phyloP scores from a whole-genome alignment of 2,888 invertebrate species.

The Pasiphila rectangulata region DNA sequence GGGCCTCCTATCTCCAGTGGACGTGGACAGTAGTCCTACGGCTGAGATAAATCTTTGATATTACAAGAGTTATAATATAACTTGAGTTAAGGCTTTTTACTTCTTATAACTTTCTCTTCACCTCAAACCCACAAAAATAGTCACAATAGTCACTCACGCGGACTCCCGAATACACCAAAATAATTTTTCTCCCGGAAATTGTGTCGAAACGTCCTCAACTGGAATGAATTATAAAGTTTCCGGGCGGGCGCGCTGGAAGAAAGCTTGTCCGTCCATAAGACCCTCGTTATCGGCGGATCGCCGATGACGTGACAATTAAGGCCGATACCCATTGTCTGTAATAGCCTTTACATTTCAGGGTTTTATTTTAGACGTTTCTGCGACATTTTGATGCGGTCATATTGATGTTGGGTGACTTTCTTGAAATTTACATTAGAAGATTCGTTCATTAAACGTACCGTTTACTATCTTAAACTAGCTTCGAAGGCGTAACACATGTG shows the following conservation, averaged over 20 bases:
- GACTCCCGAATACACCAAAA: constrained; percentile 22
- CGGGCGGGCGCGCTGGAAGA: constrained; percentile 24
- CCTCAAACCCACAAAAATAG: constrained; percentile 6
- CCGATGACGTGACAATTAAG: constrained; percentile 24
- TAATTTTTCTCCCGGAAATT: constrained; percentile 25
- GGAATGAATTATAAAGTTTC: constrained; percentile 30
- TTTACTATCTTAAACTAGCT: too few relatives aligned
- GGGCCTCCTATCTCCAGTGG: too few relatives aligned
- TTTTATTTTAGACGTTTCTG: constrained; percentile 9
- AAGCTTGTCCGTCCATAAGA: constrained; percentile 16
- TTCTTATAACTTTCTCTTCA: too few relatives aligned
- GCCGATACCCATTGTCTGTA: constrained; percentile 20
- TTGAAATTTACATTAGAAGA: too few relatives aligned
- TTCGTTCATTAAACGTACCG: too few relatives aligned
- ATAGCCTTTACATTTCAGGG: constrained; percentile 18
- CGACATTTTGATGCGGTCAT: constrained; percentile 11
- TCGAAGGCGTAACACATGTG: too few relatives aligned
- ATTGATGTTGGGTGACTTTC: not conserved
- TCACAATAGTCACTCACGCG: constrained; percentile 5
- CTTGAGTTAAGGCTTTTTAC: too few relatives aligned
- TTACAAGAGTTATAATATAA: too few relatives aligned
- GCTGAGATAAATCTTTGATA: too few relatives aligned
- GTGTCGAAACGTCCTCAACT: constrained; percentile 25
- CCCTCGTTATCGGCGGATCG: constrained; percentile 24
- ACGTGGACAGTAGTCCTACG: too few relatives aligned